A percentile compares a stretch with the other conserved stretches of the same genome.
Conservation (phyloP, 2,797 vertebrate genomes). For the Ciconia nigra region DNA sequence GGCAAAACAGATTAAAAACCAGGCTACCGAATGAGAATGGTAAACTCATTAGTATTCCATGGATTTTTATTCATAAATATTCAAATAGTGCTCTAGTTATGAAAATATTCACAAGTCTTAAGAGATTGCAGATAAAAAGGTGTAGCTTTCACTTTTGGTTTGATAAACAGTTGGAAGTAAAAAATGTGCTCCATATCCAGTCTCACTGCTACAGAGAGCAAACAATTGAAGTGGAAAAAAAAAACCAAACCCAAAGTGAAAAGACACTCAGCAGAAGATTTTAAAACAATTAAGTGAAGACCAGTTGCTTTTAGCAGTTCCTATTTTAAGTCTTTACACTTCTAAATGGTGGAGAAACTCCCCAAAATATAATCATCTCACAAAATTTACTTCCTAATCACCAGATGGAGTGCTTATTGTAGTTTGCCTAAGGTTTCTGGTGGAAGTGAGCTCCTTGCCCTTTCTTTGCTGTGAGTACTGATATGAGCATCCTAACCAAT, state of each 20-base stretch:
- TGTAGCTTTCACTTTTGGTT: background rate
- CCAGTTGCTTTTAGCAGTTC: background rate
- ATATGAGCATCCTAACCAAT: accelerated
- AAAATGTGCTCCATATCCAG: background rate
- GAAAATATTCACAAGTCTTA: background rate
- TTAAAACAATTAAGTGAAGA: background rate
- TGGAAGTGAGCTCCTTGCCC: background rate
- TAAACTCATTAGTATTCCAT: background rate
- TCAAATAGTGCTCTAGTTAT: background rate
- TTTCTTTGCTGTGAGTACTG: background rate
- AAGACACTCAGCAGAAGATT: background rate
- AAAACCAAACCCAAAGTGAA: background rate
- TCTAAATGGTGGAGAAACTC: background rate
- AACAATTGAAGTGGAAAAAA: background rate
- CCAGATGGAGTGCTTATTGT: background rate
- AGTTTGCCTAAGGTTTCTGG: background rate
- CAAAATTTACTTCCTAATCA: background rate
- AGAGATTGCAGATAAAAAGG: background rate
- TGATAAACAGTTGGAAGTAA: background rate
- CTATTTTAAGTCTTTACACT: background rate
- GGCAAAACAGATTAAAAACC: background rate
- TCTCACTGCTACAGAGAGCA: background rate
- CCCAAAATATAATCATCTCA: background rate
- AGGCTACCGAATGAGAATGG: background rate
- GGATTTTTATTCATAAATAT: background rate